These are phyloP conservation scores for Mesembrinibis cayennensis DNA, from an alignment of 2,113 vertebrate species.

Conservation along the genomic window DNA sequence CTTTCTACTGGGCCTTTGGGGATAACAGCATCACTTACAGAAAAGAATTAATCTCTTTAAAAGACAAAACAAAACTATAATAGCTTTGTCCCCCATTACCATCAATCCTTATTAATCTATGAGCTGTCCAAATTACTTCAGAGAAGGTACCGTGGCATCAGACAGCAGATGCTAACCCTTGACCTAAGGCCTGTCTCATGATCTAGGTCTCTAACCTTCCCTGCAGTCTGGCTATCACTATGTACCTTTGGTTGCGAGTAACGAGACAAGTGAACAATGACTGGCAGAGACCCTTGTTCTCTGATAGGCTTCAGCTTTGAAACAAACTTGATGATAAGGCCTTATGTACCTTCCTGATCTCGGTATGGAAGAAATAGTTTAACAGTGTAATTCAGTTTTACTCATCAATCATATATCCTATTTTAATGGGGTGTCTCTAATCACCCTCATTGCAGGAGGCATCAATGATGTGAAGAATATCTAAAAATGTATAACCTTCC, in stretches of 20 bases:
- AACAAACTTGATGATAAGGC: not conserved
- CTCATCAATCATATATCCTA: not conserved
- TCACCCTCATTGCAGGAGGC: not conserved
- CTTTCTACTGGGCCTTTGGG: not conserved
- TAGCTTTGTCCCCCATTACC: not conserved
- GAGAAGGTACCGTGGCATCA: not conserved
- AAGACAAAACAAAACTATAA: not conserved
- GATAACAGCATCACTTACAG: not conserved
- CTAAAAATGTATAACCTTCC: not conserved
- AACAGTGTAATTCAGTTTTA: not conserved
- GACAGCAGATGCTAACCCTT: not conserved
- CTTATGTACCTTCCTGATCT: not conserved
- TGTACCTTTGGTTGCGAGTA: not conserved
- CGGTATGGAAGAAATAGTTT: not conserved
- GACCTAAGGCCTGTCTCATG: not conserved
- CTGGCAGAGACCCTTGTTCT: not conserved
- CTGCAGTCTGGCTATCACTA: not conserved
- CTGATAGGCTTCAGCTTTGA: not conserved
- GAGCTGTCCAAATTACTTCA: not conserved
- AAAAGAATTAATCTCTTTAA: not conserved
- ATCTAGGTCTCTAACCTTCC: not conserved
- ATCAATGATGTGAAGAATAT: not conserved
- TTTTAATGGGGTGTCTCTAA: not conserved
- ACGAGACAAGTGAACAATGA: no score
- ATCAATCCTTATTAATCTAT: not conserved